Base-by-base conservation (phyloP, 1,140 invertebrate species). In the Thereuonema tuberculata region DNA sequence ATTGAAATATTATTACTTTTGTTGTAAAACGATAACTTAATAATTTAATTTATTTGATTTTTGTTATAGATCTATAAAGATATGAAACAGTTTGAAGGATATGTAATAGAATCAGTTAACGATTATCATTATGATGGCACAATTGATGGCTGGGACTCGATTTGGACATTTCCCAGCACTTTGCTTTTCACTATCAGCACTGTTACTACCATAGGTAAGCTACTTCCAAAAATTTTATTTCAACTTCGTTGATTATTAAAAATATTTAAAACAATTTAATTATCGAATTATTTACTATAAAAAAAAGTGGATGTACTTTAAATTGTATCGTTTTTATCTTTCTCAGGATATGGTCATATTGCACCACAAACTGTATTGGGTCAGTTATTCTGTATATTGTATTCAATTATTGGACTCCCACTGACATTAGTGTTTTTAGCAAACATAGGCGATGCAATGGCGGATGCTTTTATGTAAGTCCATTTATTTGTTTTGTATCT, bases 381-480 rank as follows among this genome's bases (percentile, higher is more conserved):
- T 2, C 67, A 64, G 58, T 52, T 69, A 9, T 61, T 69, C 20
- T 66, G 65, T 20, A 69, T 72, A 48, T 24, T 70, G 3, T 72
- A 71, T 59, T 64, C 64, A 48, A 48, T 71, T 2, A 52, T 72
- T 15, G 70, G 70, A 17, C 68, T 70, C 21, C 69, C 70, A 15
- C 58, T 72, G 24, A 65, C 69, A 54, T 63, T 72, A n/a, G 61
- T 72, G 0, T 70, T 70, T 61, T 55, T 71, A 46, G 67, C 68
- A 12, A 70, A 71, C 49, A 70, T 71, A 27, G 70, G 70, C 48
- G 66, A 69, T 56, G 65, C 66, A 27, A 61, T 72, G 54, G 70
- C 70, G 1, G 68, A 74, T 54, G 66, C 73, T 31, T 75, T 76
- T 63, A 69, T 74, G 60, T 77, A 50, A 53, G 57, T 48, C 12